Conservation (phyloP, 2,797 vertebrate species). For the Pseudocheirus occidentalis region DNA sequence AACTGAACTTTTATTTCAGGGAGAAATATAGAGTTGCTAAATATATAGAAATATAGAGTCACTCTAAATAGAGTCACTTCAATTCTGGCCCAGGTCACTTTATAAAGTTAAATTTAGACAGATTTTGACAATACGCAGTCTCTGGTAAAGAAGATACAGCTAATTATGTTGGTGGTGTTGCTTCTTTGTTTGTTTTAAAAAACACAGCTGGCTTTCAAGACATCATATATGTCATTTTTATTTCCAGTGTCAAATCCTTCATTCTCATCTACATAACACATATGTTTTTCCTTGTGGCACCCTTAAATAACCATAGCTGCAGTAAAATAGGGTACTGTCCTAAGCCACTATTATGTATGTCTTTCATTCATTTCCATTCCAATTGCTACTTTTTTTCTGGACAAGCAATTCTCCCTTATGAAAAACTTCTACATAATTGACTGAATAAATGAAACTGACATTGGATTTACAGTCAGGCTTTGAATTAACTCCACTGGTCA, state of each 20-base stretch:
- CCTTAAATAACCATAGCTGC: not conserved
- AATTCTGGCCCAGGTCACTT: not conserved
- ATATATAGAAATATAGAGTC: not conserved
- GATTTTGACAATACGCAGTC: slow-evolving; percentile 20
- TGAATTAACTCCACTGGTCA: slow-evolving; percentile 7
- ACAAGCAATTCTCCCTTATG: not conserved
- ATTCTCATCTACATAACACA: not conserved
- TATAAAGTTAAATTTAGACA: slow-evolving; percentile 17
- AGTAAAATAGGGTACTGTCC: slow-evolving; percentile 31
- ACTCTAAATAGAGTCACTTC: no score
- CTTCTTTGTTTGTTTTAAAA: slow-evolving; percentile 24
- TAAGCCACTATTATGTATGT: slow-evolving; percentile 13
- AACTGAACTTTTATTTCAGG: not conserved
- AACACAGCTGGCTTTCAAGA: slow-evolving; percentile 27
- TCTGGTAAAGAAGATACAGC: slow-evolving; percentile 7
- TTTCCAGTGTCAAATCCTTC: not conserved
- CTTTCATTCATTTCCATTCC: slow-evolving; percentile 34
- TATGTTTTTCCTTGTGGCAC: not conserved
- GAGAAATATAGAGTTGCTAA: not conserved
- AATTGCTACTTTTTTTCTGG: not conserved
- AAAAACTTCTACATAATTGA: slow-evolving; percentile 19
- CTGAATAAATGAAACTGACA: slow-evolving; percentile 10
- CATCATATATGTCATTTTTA: not conserved
- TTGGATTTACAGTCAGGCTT: slow-evolving; percentile 21
- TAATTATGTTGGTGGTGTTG: slow-evolving; percentile 19